A percentile compares a stretch with the other conserved stretches of the same genome.
Conservation (phyloP, 2,888 invertebrate species). For the Agriopis aurantiaria region DNA sequence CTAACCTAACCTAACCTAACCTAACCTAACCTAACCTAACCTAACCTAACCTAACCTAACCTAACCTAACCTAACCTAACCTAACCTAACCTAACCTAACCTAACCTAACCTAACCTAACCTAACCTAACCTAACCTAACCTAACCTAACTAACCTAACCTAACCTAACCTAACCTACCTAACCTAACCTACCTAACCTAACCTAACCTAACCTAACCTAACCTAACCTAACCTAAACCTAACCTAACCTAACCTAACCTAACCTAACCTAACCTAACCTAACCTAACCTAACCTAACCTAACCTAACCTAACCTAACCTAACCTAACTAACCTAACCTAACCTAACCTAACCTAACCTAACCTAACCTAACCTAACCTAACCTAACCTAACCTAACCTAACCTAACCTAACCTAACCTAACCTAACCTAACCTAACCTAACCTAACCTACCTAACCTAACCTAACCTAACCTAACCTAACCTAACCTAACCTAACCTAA, state of each 20-base stretch:
- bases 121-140: constrained; percentile 28
- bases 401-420: constrained; percentile 11
- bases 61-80: constrained; percentile 43
- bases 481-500: constrained; percentile 12
- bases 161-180: too few relatives aligned
- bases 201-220: constrained; percentile 25
- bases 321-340: constrained; percentile 12
- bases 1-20: constrained; percentile 39
- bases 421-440: constrained; percentile 12
- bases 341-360: constrained; percentile 1
- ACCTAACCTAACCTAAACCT: too few relatives aligned
- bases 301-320: constrained; percentile 11
- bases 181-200: too few relatives aligned
- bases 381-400: constrained; percentile 11
- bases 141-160: constrained; percentile 28
- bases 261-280: constrained; percentile 33
- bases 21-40: constrained; percentile 40
- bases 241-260: constrained; percentile 28
- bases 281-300: constrained; percentile 20
- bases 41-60: constrained; percentile 38
- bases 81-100: constrained; percentile 26
- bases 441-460: too few relatives aligned
- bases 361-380: constrained; percentile 11
- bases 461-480: constrained; percentile 14
- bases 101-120: constrained; percentile 28